These are phyloP conservation scores for Tragelaphus scriptus DNA, from an alignment of 2,113 vertebrate genomes.

Conservation along the genomic window DNA sequence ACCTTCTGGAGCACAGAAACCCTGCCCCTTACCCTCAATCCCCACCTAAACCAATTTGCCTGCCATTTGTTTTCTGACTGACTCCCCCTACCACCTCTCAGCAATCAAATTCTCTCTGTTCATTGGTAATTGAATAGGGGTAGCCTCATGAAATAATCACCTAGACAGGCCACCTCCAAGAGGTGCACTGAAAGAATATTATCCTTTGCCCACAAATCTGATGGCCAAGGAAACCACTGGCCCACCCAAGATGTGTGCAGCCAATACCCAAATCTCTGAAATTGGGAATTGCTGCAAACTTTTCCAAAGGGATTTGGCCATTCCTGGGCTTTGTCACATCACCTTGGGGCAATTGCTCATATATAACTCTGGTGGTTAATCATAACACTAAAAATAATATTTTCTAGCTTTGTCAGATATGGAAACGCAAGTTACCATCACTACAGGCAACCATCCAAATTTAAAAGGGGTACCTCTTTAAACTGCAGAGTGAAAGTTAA, in stretches of 20 bases:
- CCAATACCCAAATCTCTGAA: background rate
- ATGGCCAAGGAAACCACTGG: background rate
- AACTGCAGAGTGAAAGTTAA: background rate
- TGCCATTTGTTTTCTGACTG: background rate
- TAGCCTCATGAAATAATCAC: background rate
- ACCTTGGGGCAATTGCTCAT: background rate
- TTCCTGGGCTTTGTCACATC: background rate
- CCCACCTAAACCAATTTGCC: background rate
- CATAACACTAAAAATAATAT: background rate
- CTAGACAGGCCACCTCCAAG: background rate
- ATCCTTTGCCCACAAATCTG: background rate
- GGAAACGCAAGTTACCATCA: background rate
- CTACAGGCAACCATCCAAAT: background rate
- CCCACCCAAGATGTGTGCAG: background rate
- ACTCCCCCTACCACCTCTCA: background rate
- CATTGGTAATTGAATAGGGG: background rate
- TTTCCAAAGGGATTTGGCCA: background rate
- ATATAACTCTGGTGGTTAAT: background rate
- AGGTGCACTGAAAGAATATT: background rate
- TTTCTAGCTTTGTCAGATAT: background rate
- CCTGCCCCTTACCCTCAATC: background rate
- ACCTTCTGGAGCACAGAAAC: background rate
- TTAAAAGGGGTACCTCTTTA: background rate
- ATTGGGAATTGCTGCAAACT: background rate
- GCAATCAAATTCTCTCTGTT: background rate